Evolutionary conservation across 92 coral and sea anemone species (phyloP), one percentile per base, ranked within the genome.

Genomic region (Epizoanthus illoricatus): DNA sequence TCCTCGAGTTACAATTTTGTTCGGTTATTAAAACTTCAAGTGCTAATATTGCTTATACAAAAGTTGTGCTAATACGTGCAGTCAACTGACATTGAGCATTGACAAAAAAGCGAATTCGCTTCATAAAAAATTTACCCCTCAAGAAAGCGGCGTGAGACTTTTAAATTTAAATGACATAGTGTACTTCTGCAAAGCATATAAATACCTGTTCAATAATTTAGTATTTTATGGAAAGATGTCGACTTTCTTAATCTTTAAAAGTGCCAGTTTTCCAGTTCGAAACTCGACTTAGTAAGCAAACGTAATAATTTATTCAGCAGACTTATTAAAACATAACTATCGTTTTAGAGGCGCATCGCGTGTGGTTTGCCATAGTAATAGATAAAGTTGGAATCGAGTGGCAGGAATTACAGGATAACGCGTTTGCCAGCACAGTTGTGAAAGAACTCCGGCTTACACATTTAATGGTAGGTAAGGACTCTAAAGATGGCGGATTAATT

Each of bases 91-190:
- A 42, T 5, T 70, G 28, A 52, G 28, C 74, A 70, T 33, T 70
- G 74, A 16, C 33, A 41, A 70, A 21, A 70, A 41, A 39, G 2
- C 12, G 55, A 70, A 70, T 39, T 43, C 23, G 45, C 55, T 70
- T 70, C 56, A 70, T 70, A 70, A 70, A 70, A 70, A 39, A 70
- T 70, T 70, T 70, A 70, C 56, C 42, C 4, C 56, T 41, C n/a
- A 70, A 70, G 74, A 42, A 70, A 70, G 57, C 74, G 57, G 40
- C 70, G 18, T 40, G 17, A 28, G 41, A 7, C 4, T 23, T 67
- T 67, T 67, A 21, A 23, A 67, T 24, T 20, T 4, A 24, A 67
- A 15, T 13, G 11, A 0, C 39, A 39, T 23, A 67, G 43, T 39
- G 43, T 5, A 24, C 21, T 24, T 23, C 15, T 33, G 39, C 16